These are phyloP conservation scores for Hafferia zeledoni DNA, from an alignment of 2,797 vertebrate genomes.

Conservation along the genomic window DNA sequence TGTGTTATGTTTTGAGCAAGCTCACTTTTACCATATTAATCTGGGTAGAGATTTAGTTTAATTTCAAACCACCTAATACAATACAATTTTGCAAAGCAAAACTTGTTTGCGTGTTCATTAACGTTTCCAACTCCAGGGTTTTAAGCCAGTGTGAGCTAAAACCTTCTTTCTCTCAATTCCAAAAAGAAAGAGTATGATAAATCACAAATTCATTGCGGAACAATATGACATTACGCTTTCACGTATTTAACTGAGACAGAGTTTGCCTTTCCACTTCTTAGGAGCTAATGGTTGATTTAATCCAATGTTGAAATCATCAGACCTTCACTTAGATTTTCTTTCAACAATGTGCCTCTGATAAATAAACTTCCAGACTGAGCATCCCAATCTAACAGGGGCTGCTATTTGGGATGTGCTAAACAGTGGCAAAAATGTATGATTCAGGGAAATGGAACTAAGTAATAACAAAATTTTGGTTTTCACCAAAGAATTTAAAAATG, in stretches of 20 bases:
- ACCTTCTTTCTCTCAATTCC: background rate
- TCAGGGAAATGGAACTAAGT: background rate
- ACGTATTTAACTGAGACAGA: background rate
- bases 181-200: background rate
- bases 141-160: conserved; percentile 20
- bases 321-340: conserved; percentile 10
- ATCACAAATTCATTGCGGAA: background rate
- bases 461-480: background rate
- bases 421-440: background rate
- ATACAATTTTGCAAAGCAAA: conserved; percentile 29
- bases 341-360: background rate
- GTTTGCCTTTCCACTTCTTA: conserved; percentile 23
- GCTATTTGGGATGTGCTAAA: background rate
- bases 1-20: conserved; percentile 29
- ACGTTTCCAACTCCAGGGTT: background rate
- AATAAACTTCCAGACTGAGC: conserved; percentile 3
- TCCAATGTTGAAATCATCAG: background rate
- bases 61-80: conserved; percentile 22
- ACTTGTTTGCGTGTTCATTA: conserved; percentile 10
- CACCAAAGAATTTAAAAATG: background rate
- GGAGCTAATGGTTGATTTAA: conserved; percentile 30
- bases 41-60: background rate
- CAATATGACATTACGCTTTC: background rate
- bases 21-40: conserved; percentile 30
- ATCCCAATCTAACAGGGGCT: background rate